phyloP scores from a whole-genome alignment of 2,888 invertebrate species.

The Alloscopus bannaensis region DNA sequence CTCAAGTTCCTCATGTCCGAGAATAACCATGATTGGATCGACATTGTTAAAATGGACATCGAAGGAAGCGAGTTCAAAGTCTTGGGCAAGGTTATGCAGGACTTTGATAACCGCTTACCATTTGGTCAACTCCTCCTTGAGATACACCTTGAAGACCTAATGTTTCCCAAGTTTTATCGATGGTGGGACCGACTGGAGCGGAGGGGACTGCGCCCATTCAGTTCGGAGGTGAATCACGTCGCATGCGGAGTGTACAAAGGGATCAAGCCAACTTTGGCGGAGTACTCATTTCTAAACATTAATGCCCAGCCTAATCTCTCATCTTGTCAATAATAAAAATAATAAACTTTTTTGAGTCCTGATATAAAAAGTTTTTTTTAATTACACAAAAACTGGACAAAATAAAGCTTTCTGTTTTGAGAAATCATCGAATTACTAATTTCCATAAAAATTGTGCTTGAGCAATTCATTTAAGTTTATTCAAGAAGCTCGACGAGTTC shows the following conservation, averaged over 20 bases:
- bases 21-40: slow-evolving; percentile 31
- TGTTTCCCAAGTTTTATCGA: slow-evolving; percentile 23
- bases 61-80: slow-evolving; percentile 22
- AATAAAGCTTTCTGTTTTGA: too few relatives aligned
- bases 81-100: background rate
- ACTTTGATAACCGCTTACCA: background rate
- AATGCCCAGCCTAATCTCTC: background rate
- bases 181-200: slow-evolving; percentile 33
- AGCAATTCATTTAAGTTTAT: too few relatives aligned
- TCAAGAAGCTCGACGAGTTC: too few relatives aligned
- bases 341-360: too few relatives aligned
- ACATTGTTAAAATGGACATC: slow-evolving; percentile 26
- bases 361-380: too few relatives aligned
- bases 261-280: background rate
- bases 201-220: slow-evolving; percentile 33
- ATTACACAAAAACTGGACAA: too few relatives aligned
- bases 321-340: too few relatives aligned
- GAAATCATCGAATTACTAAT: too few relatives aligned
- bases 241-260: background rate
- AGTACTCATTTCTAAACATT: slow-evolving; percentile 41
- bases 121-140: slow-evolving; percentile 24
- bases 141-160: slow-evolving; percentile 2
- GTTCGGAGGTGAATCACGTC: slow-evolving; percentile 26
- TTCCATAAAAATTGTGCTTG: too few relatives aligned
- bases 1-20: slow-evolving; percentile 21